phyloP scores from a whole-genome alignment of 2,113 vertebrate species.

The Pangasianodon gigas region DNA sequence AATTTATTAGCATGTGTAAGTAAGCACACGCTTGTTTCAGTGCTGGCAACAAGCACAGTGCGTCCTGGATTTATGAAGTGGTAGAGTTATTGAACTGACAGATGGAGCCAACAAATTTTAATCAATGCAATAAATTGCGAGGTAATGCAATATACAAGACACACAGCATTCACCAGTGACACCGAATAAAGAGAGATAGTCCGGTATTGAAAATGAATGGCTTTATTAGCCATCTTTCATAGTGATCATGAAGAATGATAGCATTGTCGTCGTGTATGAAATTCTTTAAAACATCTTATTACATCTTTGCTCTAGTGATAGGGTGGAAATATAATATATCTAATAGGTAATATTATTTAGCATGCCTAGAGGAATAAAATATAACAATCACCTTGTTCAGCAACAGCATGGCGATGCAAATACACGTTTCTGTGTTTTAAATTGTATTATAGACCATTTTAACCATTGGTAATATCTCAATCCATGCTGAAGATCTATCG shows the following conservation, averaged over 20 bases:
- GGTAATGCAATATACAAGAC: constrained; percentile 34
- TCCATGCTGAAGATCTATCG: not conserved
- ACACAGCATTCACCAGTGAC: constrained; percentile 26
- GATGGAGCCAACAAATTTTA: constrained; percentile 42
- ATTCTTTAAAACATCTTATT: not conserved
- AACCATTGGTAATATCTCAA: not conserved
- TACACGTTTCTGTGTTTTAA: not conserved
- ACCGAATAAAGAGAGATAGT: constrained; percentile 34
- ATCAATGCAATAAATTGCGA: constrained; percentile 41
- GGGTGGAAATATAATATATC: not conserved
- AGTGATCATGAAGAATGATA: constrained; percentile 1
- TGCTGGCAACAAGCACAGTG: constrained; percentile 34
- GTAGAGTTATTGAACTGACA: constrained; percentile 41
- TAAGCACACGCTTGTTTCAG: constrained; percentile 19
- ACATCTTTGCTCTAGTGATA: not conserved
- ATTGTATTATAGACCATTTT: not conserved
- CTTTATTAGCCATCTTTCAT: not conserved
- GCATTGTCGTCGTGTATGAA: not conserved
- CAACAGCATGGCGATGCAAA: no score
- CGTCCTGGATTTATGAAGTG: constrained; percentile 41
- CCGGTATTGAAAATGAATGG: not conserved
- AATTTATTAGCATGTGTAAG: constrained; percentile 41
- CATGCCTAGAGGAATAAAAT: not conserved
- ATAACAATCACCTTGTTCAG: not conserved
- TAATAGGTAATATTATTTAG: not conserved